Conservation (phyloP, 2,113 vertebrate genomes). For the Tetrax tetrax region DNA sequence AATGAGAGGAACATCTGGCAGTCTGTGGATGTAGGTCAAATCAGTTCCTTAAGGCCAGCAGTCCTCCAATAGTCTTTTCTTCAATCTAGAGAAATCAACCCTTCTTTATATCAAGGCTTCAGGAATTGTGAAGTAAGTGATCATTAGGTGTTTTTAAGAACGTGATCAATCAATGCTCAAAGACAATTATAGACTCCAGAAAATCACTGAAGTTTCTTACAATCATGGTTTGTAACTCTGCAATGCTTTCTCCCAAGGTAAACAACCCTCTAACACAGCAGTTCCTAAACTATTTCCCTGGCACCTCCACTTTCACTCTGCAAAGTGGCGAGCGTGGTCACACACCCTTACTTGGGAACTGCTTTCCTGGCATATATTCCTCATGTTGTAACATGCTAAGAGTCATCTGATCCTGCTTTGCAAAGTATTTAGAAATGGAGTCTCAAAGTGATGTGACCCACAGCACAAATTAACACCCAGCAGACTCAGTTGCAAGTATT, state of each 20-base stretch:
- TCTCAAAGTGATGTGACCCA: constrained; percentile 26
- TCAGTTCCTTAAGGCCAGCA: background rate
- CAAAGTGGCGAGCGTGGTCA: constrained; percentile 35
- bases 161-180: background rate
- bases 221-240: background rate
- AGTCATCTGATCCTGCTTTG: constrained; percentile 40
- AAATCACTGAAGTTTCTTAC: background rate
- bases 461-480: constrained; percentile 12
- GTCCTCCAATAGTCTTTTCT: background rate
- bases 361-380: constrained; percentile 47
- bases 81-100: background rate
- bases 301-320: background rate
- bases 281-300: background rate
- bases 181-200: background rate
- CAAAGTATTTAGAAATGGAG: constrained; percentile 39
- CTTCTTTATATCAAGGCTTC: background rate
- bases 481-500: background rate
- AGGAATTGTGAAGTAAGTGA: background rate
- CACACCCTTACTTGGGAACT: constrained; percentile 53
- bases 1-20: background rate
- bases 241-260: background rate
- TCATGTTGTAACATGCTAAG: constrained; percentile 32
- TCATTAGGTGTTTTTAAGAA: background rate
- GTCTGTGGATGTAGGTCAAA: background rate
- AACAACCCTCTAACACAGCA: background rate